These are phyloP conservation scores for Aptenodytes forsteri DNA, from an alignment of 2,113 vertebrate genomes.

Conservation along the genomic window DNA sequence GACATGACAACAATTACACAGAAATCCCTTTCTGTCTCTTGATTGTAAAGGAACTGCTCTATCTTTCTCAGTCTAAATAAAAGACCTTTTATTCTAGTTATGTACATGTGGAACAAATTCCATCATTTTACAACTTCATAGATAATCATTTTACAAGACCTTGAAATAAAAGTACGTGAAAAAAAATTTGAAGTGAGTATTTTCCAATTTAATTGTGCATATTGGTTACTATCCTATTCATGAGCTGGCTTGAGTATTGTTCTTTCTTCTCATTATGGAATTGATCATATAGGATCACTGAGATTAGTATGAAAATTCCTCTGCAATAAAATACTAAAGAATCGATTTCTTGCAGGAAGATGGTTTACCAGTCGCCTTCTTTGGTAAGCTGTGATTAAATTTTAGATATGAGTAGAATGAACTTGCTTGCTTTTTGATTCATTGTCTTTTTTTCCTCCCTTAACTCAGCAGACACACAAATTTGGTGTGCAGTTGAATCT, in stretches of 20 bases:
- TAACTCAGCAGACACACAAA: not conserved
- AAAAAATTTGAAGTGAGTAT: not conserved
- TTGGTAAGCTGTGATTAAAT: not conserved
- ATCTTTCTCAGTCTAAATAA: not conserved
- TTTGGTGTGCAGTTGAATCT: not conserved
- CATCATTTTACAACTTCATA: not conserved
- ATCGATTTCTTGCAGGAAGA: not conserved
- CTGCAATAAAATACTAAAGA: not conserved
- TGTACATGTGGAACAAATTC: not conserved
- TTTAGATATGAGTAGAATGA: not conserved
- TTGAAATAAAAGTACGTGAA: not conserved
- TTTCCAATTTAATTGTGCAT: not conserved
- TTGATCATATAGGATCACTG: not conserved
- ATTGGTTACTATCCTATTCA: not conserved
- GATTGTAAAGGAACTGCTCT: not conserved
- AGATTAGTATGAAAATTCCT: not conserved
- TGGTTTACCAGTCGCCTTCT: not conserved
- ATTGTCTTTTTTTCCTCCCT: not conserved
- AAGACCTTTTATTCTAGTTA: not conserved
- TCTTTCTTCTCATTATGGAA: not conserved
- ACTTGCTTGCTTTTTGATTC: not conserved
- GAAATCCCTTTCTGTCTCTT: not conserved
- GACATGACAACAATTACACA: not conserved
- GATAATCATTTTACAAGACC: not conserved
- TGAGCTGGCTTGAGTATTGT: not conserved